Base-by-base conservation (phyloP, 2,113 vertebrate species). In the Psilopogon haemacephalus region DNA sequence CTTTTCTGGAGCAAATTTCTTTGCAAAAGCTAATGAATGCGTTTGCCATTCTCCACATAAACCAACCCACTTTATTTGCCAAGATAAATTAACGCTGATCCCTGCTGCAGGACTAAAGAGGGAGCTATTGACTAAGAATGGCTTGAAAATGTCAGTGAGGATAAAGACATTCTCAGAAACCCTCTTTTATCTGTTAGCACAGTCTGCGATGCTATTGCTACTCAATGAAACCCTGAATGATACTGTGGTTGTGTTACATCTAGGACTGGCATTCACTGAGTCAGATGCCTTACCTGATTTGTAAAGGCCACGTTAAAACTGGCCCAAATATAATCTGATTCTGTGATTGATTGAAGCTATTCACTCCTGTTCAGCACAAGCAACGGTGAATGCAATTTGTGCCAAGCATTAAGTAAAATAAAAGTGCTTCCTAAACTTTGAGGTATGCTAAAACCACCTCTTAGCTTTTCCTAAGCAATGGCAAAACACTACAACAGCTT, bases 51-150 rank as follows among this genome's bases (percentile, higher is more conserved):
- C 37, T 15, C 76, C 33, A 48, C 15, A 50, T 12, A 20, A 37
- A 76, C 26, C 30, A 59, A 8, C 32, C 2, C 11, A 84, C 17
- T 59, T 84, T 46, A 30, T 92, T 97, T 94, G 72, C 74, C 48
- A 58, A 48, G 82, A 44, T 27, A 95, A 96, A 89, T 40, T 37
- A 82, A 27, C 28, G 82, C 9, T 80, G 56, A 32, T 94, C 92
- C 60, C 93, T 93, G 32, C 68, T 71, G 54, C 42, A 90, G 78
- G 87, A 96, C 97, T 97, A 95, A 97, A 97, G 97, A 97, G 96
- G 97, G 97, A 97, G 97, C 97, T 95, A 81, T 97, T 95, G 93
- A 95, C 96, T 86, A 97, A 96, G 94, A 94, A 95, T 92, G 96
- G 62, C 75, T 91, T 30, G 18, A n/a, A 55, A 58, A 50, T 28